Conservation (phyloP, 2,797 vertebrate genomes). For the Aulostomus chinensis region DNA sequence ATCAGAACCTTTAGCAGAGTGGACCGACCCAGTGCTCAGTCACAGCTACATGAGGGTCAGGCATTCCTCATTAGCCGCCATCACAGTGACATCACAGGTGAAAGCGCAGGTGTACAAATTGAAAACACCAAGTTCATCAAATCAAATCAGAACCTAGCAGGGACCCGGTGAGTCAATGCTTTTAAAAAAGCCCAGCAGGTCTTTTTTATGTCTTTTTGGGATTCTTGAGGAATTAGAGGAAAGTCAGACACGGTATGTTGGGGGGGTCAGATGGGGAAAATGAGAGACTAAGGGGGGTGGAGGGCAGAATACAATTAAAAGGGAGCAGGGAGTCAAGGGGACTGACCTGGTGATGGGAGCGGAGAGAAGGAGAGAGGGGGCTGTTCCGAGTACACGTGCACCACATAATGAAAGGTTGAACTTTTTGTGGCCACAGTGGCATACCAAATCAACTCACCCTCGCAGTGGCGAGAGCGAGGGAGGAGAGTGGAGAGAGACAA, state of each 20-base stretch:
- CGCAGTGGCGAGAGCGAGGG: conserved; percentile 73
- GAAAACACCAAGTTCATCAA: conserved; percentile 62
- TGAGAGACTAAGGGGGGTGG: conserved; percentile 54
- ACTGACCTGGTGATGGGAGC: conserved; percentile 85
- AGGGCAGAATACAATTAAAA: conserved; percentile 79
- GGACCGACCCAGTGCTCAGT: conserved; percentile 44
- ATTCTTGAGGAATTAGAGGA: conserved; percentile 47
- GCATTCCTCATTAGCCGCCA: conserved; percentile 69
- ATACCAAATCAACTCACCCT: conserved; percentile 87
- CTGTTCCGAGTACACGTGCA: conserved; percentile 68
- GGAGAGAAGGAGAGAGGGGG: conserved; percentile 55
- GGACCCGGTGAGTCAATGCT: conserved; percentile 18
- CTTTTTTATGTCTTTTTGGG: conserved; percentile 38
- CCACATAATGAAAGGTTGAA: conserved; percentile 86
- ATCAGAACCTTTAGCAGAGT: conserved; percentile 63
- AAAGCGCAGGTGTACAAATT: conserved; percentile 51
- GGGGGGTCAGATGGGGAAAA: conserved; percentile 32
- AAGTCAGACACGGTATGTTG: conserved; percentile 17
- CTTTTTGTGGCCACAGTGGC: conserved; percentile 86
- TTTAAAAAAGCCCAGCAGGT: neutral
- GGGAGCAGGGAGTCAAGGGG: conserved; percentile 78
- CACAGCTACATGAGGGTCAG: conserved; percentile 66
- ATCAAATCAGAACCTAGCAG: conserved; percentile 55
- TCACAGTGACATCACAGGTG: conserved; percentile 70
- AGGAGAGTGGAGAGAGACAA: conserved; percentile 52